Conservation (phyloP, 2,113 vertebrate genomes). For the Hydrolagus affinis region DNA sequence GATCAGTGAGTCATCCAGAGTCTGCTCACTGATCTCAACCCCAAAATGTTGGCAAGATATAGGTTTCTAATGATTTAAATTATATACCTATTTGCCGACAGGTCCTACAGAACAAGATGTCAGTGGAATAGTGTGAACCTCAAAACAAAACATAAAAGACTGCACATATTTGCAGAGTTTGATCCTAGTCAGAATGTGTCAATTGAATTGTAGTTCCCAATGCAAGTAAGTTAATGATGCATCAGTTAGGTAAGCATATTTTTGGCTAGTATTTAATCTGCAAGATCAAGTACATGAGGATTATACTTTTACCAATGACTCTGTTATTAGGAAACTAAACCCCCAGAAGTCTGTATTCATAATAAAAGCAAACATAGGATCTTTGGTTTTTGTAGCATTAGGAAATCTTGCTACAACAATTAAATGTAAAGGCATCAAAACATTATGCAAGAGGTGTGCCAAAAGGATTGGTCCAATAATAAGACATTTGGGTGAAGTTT, state of each 20-base stretch:
- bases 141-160: background rate
- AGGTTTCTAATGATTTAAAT: background rate
- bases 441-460: background rate
- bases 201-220: background rate
- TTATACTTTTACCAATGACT: background rate
- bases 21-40: too few species aligned
- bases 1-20: too few species aligned
- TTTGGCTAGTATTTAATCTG: background rate
- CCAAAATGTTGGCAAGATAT: too few species aligned
- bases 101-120: too few species aligned
- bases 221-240: background rate
- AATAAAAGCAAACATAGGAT: background rate
- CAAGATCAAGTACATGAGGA: background rate
- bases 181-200: background rate
- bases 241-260: background rate
- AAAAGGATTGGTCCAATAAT: background rate
- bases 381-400: slow-evolving; percentile 1
- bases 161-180: too few species aligned
- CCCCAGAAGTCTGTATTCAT: background rate
- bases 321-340: background rate
- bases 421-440: background rate
- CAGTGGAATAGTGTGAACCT: background rate
- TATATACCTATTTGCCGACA: background rate
- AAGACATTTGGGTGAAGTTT: background rate
- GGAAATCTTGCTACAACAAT: background rate